These are phyloP conservation scores for Steinernema feltiae DNA, from an alignment of 1,140 invertebrate genomes.

Conservation along the genomic window DNA sequence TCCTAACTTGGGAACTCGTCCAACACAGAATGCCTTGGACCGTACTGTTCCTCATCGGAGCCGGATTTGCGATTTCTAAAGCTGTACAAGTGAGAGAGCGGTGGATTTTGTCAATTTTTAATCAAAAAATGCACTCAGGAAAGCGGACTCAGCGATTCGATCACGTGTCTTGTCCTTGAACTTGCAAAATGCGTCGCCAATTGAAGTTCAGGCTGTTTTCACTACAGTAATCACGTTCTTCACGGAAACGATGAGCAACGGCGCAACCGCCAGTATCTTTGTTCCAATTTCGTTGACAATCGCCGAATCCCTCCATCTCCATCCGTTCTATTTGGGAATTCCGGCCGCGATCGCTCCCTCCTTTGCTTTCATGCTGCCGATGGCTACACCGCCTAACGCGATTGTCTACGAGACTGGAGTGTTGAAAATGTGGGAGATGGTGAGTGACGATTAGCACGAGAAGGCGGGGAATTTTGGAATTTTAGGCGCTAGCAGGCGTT, in stretches of 20 bases:
- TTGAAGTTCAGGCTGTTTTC: conserved; percentile 25
- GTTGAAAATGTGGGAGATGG: conserved; percentile 60
- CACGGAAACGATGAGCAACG: conserved; percentile 36
- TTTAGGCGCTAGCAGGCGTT: conserved; percentile 31
- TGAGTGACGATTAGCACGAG: not conserved
- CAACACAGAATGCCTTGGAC: conserved; percentile 27
- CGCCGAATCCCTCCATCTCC: conserved; percentile 59
- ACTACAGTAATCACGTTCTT: conserved; percentile 25
- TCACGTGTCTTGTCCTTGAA: conserved; percentile 19
- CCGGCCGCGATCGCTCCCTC: conserved; percentile 74
- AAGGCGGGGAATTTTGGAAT: too few relatives aligned
- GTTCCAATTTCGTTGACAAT: conserved; percentile 35
- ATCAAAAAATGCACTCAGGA: too few relatives aligned
- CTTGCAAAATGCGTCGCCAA: conserved; percentile 9
- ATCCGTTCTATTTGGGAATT: conserved; percentile 80
- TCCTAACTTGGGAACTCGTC: conserved; percentile 36
- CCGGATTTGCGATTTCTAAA: conserved; percentile 34
- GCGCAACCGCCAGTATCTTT: conserved; percentile 34
- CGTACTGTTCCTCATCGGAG: conserved; percentile 34
- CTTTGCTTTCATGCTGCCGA: conserved; percentile 71
- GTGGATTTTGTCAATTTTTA: too few relatives aligned
- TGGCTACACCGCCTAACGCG: conserved; percentile 81
- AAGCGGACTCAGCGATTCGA: conserved; percentile 25
- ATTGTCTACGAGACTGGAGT: conserved; percentile 69
- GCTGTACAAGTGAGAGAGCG: conserved; percentile 22